A percentile compares a stretch with the other conserved stretches of the same genome.
Conservation (phyloP, 2,113 vertebrate genomes). For the Bambusicola thoracicus region DNA sequence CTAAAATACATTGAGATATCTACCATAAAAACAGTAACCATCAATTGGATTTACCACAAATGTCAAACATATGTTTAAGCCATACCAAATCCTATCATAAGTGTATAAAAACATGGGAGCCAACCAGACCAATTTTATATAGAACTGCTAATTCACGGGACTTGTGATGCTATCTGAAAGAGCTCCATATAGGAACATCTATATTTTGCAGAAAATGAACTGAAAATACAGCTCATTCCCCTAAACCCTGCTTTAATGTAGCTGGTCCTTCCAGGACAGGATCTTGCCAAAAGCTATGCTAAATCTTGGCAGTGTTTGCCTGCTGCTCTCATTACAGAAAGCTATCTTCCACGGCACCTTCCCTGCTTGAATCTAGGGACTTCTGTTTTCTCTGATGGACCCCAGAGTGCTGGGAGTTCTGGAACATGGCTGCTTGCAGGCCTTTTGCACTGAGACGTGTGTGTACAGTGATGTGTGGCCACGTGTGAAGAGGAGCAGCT, state of each 20-base stretch:
- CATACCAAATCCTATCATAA: slow-evolving; percentile 31
- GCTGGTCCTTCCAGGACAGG: neutral
- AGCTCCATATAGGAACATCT: neutral
- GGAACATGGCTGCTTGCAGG: neutral
- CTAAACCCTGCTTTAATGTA: neutral
- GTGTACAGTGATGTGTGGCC: too few relatives aligned
- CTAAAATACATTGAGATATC: slow-evolving; percentile 5
- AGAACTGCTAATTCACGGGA: neutral
- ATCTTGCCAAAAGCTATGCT: neutral
- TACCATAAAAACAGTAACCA: slow-evolving; percentile 41
- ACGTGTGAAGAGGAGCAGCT: accelerated
- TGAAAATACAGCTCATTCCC: neutral
- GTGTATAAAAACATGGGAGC: neutral
- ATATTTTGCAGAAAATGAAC: neutral
- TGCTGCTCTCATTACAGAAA: neutral
- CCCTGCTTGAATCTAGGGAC: neutral
- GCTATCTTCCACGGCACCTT: neutral
- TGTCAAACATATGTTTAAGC: slow-evolving; percentile 43
- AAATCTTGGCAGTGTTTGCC: neutral
- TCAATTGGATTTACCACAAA: slow-evolving; percentile 44
- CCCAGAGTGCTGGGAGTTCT: accelerated
- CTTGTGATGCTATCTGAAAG: neutral
- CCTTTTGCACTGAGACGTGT: accelerated
- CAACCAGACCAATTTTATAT: neutral
- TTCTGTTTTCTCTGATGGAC: neutral